Evolutionary conservation across 2,113 vertebrate species (phyloP).

Genomic region (Sinocyclocheilus anophthalmus): DNA sequence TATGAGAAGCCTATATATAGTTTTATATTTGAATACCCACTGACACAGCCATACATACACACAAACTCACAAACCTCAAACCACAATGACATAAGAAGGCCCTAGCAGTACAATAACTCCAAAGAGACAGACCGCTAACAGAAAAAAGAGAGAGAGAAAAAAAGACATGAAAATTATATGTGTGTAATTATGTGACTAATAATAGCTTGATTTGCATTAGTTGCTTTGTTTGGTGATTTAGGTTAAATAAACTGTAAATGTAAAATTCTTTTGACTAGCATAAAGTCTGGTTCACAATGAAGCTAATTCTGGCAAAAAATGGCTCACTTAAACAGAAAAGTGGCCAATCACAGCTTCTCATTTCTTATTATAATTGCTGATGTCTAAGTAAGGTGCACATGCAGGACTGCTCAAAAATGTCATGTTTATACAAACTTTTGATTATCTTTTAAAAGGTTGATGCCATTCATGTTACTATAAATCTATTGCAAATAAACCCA

Average conservation of each 20-base stretch:
- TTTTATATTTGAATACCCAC: slow-evolving; percentile 14
- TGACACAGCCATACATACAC: not conserved
- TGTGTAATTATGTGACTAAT: slow-evolving; percentile 5
- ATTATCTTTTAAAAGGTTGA: no score
- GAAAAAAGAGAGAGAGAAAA: not conserved
- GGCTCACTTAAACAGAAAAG: no score
- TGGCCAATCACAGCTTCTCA: no score
- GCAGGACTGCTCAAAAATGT: not conserved
- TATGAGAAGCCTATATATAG: slow-evolving; percentile 38
- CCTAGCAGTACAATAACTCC: slow-evolving; percentile 10
- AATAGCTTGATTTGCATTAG: not conserved
- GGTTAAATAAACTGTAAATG: not conserved
- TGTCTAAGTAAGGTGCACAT: not conserved
- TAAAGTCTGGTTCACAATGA: no score
- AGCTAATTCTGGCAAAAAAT: no score
- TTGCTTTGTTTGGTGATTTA: not conserved
- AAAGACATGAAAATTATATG: not conserved
- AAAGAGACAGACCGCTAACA: slow-evolving; percentile 10
- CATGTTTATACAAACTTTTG: not conserved
- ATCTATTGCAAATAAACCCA: not conserved
- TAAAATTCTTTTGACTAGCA: no score
- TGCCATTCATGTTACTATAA: not conserved
- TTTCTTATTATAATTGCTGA: no score
- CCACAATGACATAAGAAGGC: slow-evolving; percentile 40
- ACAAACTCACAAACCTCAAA: slow-evolving; percentile 41